phyloP scores from a whole-genome alignment of 2,888 invertebrate genomes.

The Buathra laborator region DNA sequence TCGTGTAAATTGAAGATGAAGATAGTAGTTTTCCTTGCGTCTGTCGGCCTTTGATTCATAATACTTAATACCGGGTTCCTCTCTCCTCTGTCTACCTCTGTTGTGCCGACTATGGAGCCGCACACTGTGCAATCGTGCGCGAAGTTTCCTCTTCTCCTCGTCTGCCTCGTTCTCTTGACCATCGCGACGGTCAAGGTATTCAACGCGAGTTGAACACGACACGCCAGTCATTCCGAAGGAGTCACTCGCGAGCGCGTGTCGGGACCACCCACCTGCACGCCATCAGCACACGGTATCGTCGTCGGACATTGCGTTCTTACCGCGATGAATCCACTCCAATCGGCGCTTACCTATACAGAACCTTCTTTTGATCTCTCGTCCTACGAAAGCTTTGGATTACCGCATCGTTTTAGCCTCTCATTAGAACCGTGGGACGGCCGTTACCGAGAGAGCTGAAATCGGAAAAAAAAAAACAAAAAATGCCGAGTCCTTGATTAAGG shows the following conservation, averaged over 20 bases:
- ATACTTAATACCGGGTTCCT: constrained; percentile 47
- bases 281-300: constrained; percentile 38
- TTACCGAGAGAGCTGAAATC: background rate
- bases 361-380: background rate
- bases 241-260: constrained; percentile 60
- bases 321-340: constrained; percentile 31
- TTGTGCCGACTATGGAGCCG: constrained; percentile 45
- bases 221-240: constrained; percentile 81
- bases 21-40: constrained; percentile 44
- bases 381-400: background rate
- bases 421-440: background rate
- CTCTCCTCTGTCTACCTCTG: constrained; percentile 5
- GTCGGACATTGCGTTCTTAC: constrained; percentile 21
- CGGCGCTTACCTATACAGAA: background rate
- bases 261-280: constrained; percentile 69
- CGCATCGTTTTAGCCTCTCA: background rate
- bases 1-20: constrained; percentile 34
- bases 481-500: background rate
- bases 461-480: background rate
- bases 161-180: background rate
- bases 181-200: constrained; percentile 52
- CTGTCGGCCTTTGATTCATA: constrained; percentile 44
- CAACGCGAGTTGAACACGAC: constrained; percentile 73
- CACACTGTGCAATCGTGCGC: constrained; percentile 31
- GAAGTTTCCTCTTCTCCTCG: constrained; percentile 22